Evolutionary conservation across 1,140 invertebrate genomes (phyloP), one percentile per base, ranked within the genome.

Genomic region (Globodera ellingtonae): DNA sequence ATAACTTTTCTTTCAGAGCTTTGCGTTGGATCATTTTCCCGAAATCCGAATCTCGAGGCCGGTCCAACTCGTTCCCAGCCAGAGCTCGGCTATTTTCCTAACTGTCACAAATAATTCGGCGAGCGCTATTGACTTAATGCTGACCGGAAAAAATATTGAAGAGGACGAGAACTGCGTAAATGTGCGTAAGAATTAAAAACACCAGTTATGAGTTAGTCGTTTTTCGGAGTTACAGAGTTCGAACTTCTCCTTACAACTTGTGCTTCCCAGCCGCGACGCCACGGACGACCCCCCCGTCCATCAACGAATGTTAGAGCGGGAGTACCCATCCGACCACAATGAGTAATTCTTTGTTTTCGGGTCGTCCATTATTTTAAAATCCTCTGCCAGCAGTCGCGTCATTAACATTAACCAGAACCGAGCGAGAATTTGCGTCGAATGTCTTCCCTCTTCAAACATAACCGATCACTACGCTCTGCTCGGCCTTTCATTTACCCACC

Each of bases 41-140:
- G 83, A 84, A 56, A 48, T 84, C 15, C 62, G 81, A 46, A 83
- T 84, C 18, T 86, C 84, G 8, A 70, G 72, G 44, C 78, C 74
- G 18, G 75, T 86, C 47, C 44, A 82, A 24, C 70, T 84, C 44
- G 35, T 50, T 50, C 44, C 84, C 47, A 82, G 62, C 44, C 80
- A 81, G 59, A 70, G 24, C 44, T 85, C 71, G 46, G 86, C 52
- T 9, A 44, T 84, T 65, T 86, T 86, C 66, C 15, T 84, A 44
- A 70, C 72, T 35, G 52, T 84, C 21, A 46, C 83, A 15, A 84
- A 84, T 50, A 79, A 65, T 44, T 47, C 83, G 9, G 13, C 47
- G 4, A 4, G 35, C 10, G 18, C 79, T 24, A 67, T 85, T 18
- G 50, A 85, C 21, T 24, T 83, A 18, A 52, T 18, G 56, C 35